Evolutionary conservation across 2,888 invertebrate species (phyloP).

Genomic region (Hirtodrosophila histrioides): DNA sequence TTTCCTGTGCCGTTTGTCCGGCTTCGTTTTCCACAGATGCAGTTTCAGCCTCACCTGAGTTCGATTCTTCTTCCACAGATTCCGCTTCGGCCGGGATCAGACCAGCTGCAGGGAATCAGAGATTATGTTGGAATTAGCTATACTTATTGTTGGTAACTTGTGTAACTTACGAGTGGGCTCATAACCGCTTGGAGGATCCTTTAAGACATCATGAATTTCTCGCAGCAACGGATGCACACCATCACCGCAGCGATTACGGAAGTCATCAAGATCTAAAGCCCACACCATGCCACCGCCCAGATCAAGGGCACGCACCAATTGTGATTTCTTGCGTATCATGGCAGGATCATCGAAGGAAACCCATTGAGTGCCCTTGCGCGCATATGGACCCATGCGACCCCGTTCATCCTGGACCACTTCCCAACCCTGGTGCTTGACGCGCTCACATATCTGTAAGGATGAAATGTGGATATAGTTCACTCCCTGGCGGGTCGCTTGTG

Average conservation of each 20-base stretch:
- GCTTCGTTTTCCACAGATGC: slow-evolving; percentile 72
- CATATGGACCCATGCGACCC: slow-evolving; percentile 93
- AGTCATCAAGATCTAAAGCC: slow-evolving; percentile 95
- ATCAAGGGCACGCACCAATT: slow-evolving; percentile 90
- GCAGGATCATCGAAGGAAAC: slow-evolving; percentile 94
- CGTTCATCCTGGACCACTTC: slow-evolving; percentile 91
- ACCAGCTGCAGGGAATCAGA: slow-evolving; percentile 53
- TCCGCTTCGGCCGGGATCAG: slow-evolving; percentile 52
- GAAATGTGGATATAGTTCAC: background rate
- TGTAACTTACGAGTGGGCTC: slow-evolving; percentile 75
- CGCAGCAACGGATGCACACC: slow-evolving; percentile 92
- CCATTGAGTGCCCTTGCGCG: slow-evolving; percentile 95
- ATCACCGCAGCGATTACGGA: slow-evolving; percentile 91
- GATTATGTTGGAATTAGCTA: no score
- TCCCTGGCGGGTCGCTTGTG: no score
- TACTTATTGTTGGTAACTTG: background rate
- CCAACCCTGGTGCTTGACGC: slow-evolving; percentile 91
- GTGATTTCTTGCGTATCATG: slow-evolving; percentile 91
- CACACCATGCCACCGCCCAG: slow-evolving; percentile 96
- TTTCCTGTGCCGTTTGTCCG: slow-evolving; percentile 24
- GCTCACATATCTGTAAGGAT: slow-evolving; percentile 90
- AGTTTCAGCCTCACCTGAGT: slow-evolving; percentile 56
- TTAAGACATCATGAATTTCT: slow-evolving; percentile 90
- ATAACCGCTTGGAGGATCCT: slow-evolving; percentile 83
- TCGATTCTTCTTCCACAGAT: slow-evolving; percentile 66